These are phyloP conservation scores for Oplegnathus fasciatus DNA, from an alignment of 2,113 vertebrate genomes.

Conservation along the genomic window DNA sequence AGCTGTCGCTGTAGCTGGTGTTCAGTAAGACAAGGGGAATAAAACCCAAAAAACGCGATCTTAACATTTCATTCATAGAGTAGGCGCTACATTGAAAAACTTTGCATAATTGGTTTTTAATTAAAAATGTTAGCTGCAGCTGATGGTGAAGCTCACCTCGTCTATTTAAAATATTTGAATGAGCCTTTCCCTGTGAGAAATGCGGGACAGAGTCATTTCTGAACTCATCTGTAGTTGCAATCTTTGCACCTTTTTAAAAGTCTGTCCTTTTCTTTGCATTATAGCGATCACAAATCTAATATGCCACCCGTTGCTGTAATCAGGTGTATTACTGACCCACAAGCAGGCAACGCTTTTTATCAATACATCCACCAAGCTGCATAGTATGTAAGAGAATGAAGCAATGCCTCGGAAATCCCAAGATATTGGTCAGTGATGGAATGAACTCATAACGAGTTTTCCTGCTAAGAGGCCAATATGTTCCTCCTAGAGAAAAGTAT, in stretches of 20 bases:
- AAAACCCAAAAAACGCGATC: conserved; percentile 1
- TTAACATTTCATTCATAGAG: neutral
- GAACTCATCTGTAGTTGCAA: neutral
- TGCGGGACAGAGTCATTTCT: neutral
- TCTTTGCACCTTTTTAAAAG: neutral
- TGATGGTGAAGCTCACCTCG: neutral
- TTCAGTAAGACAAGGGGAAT: conserved; percentile 17
- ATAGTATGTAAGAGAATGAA: conserved; percentile 29
- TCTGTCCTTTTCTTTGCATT: conserved; percentile 2
- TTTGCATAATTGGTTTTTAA: neutral
- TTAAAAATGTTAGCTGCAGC: neutral
- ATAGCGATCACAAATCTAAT: neutral
- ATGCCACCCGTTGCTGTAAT: neutral
- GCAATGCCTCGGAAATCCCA: conserved; percentile 50
- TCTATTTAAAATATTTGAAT: neutral
- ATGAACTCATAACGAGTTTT: conserved; percentile 68
- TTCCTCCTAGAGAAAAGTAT: conserved; percentile 56
- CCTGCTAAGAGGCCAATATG: conserved; percentile 45
- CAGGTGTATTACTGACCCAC: neutral
- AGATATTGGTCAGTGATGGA: conserved; percentile 61
- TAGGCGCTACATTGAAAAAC: neutral
- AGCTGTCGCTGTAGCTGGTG: conserved; percentile 53
- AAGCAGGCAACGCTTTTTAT: conserved; percentile 36
- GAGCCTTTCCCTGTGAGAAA: no score
- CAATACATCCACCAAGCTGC: conserved; percentile 36